Base-by-base conservation (phyloP, 2,797 vertebrate species). In the Xyrichtys novacula region DNA sequence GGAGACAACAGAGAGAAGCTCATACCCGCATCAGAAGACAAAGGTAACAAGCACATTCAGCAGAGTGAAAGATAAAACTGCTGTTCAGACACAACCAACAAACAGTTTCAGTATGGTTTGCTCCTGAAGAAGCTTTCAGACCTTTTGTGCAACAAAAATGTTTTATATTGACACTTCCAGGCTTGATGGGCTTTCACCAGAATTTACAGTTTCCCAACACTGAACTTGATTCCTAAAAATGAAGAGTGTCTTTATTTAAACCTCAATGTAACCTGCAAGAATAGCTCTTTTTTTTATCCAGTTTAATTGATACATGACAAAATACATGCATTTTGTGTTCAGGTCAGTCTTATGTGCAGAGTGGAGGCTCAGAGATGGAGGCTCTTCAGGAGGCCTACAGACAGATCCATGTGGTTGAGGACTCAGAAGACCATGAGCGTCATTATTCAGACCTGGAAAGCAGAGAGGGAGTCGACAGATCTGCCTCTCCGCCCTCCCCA, bases 361-460 rank as follows among this genome's bases (percentile, higher is more conserved):
- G 93, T 28, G 92, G 81, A n/a, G 91, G 50, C 14, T 96, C 95
- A 69, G 96, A 98, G 26, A 82, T 94, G 5, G 96, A 97, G 84
- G 96, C 94, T 0, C 84, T 98, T 1, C 95, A 95, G 14, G 94
- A 95, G 59, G 97, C 95, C 0, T 98, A 97, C 72, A 89, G 63
- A 70, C 92, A 93, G 48, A 46, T 97, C 76, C 92, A 92, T 58
- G 93, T 91, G 69, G 79, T 91, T 56, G 91, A 85, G 58, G 92
- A 88, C 62, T 88, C 86, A 16, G 93, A 90, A 5, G 86, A 76
- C 0, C 62, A 29, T 29, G 17, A 40, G 54, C 53, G 0, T 1
- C 65, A 7, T 0, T 0, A 12, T 29, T 43, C 28, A 9, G 63
- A 66, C 50, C 1, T 50, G 46, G 75, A 75, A 22, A 59, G 8